phyloP scores from a whole-genome alignment of 2,888 invertebrate species.

The Conus canariensis region DNA sequence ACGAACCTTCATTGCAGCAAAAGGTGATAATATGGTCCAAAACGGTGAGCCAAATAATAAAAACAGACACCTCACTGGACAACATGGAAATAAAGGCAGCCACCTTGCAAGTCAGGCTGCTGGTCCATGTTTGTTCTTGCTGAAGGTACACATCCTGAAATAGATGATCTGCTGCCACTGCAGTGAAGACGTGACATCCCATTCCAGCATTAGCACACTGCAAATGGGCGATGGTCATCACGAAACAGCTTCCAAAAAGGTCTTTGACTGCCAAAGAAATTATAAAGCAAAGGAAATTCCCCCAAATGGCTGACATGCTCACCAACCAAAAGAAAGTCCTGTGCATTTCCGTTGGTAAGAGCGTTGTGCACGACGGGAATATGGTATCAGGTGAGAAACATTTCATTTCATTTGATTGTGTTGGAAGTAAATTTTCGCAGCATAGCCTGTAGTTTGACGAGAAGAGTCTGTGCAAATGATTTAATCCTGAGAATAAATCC shows the following conservation, averaged over 20 bases:
- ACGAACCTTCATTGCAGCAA: not conserved
- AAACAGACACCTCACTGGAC: not conserved
- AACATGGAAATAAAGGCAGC: not conserved
- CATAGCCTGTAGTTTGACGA: conserved; percentile 1
- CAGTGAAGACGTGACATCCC: not conserved
- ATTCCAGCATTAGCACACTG: not conserved
- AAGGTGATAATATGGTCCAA: not conserved
- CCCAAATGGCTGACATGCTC: not conserved
- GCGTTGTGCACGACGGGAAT: not conserved
- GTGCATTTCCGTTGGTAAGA: not conserved
- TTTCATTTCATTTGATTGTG: not conserved
- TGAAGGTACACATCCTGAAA: not conserved
- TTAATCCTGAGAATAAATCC: not conserved
- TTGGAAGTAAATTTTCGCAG: not conserved
- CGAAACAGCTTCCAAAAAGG: not conserved
- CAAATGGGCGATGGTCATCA: not conserved
- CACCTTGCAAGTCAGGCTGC: not conserved
- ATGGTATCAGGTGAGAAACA: not conserved
- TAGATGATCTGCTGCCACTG: not conserved
- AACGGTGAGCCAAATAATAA: not conserved
- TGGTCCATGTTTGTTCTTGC: conserved; percentile 6
- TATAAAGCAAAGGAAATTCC: not conserved
- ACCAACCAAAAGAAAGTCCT: not conserved
- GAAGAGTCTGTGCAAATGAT: not conserved
- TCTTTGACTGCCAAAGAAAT: not conserved